These are phyloP conservation scores for Hippocampus abdominalis DNA, from an alignment of 2,113 vertebrate species.

Conservation along the genomic window DNA sequence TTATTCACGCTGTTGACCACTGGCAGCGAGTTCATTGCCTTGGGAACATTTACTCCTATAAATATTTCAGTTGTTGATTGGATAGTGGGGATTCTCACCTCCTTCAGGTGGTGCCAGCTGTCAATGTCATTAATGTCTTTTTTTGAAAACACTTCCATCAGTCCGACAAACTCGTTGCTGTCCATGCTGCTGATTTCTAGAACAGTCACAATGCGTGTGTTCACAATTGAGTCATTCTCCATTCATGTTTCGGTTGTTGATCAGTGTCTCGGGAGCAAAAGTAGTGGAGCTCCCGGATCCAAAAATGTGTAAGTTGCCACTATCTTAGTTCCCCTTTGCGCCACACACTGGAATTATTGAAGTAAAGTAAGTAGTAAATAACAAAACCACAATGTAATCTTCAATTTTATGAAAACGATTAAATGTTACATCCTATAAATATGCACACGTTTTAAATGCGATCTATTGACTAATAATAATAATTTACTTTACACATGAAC, in stretches of 20 bases:
- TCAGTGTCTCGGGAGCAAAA: conserved; percentile 25
- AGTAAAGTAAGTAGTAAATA: not conserved
- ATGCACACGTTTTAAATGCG: no score
- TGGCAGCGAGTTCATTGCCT: not conserved
- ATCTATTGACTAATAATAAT: no score
- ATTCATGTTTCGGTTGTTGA: conserved; percentile 23
- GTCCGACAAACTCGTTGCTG: conserved; percentile 23
- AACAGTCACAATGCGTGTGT: conserved; percentile 5
- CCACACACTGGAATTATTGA: conserved; percentile 23
- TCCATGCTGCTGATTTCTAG: conserved; percentile 24
- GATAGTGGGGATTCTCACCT: conserved; percentile 21
- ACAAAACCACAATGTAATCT: no score
- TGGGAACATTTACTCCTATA: no score
- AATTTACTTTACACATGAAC: no score
- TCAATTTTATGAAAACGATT: no score
- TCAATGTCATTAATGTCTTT: conserved; percentile 9
- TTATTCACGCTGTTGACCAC: conserved; percentile 20
- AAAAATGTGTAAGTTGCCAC: conserved; percentile 26
- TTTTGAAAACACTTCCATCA: conserved; percentile 32
- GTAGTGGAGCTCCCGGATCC: conserved; percentile 27
- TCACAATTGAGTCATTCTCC: conserved; percentile 13
- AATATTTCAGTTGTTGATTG: conserved; percentile 1
- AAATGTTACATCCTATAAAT: no score
- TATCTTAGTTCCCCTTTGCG: conserved; percentile 24
- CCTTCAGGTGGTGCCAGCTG: conserved; percentile 19